A percentile compares a stretch with the other conserved stretches of the same genome.
Conservation (phyloP, 2,797 vertebrate species). For the Acanthopagrus latus region DNA sequence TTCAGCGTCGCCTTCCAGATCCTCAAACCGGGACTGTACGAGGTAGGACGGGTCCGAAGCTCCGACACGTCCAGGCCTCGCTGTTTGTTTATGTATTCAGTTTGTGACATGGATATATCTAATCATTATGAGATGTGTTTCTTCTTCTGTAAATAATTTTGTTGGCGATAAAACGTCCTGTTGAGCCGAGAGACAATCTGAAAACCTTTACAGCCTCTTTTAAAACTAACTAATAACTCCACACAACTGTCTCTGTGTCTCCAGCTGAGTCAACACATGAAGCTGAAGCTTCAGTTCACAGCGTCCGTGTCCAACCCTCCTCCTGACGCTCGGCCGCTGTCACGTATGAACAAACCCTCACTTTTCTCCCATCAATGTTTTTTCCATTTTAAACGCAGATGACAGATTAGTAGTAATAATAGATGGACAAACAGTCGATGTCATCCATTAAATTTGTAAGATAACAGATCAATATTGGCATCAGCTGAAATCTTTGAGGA, state of each 20-base stretch:
- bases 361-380: no score
- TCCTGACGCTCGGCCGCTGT: slow-evolving; percentile 90
- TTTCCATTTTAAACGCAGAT: neutral
- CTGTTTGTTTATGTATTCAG: no score
- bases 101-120: no score
- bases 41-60: slow-evolving; percentile 80
- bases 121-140: no score
- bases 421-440: neutral
- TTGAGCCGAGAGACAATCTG: no score
- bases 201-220: no score
- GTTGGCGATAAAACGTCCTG: no score
- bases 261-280: slow-evolving; percentile 96
- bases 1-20: slow-evolving; percentile 95
- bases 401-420: neutral
- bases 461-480: neutral
- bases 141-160: no score
- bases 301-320: slow-evolving; percentile 92
- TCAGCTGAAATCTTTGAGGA: neutral
- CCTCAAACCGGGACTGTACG: slow-evolving; percentile 90
- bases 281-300: slow-evolving; percentile 94
- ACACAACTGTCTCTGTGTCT: neutral
- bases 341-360: slow-evolving; percentile 72
- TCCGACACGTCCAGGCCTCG: no score
- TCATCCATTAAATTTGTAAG: no score
- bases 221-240: no score